Base-by-base conservation (phyloP, 2,888 invertebrate genomes). In the Eretmocerus hayati region DNA sequence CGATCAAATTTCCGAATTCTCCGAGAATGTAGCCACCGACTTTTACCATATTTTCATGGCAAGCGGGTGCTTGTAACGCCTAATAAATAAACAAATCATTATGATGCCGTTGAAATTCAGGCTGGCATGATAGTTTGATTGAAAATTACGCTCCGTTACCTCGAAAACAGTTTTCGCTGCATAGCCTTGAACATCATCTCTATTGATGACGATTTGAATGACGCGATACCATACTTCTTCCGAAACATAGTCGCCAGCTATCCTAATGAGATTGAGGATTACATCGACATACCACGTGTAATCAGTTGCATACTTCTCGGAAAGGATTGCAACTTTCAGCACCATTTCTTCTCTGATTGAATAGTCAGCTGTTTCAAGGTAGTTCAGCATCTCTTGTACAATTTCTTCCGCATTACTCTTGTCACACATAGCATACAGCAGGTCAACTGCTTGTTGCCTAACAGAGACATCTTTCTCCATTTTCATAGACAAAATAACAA, bases 11-110 rank as follows among this genome's bases (percentile, higher is more conserved):
- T 45, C 99, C 99, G 75, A 99, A 99, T 75, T 99, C 97, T 54
- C 99, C 99, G 53, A 99, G 80, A 62, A 99, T 97, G 66, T 99
- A 99, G 45, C 97, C 99, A 53, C 97, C 97, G 46, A 99, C 99
- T 81, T 99, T 99, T 2, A 99, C 97, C 99, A 99, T 99, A 72
- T 99, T 99, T 75, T 99, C 99, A 72, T 99, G 99, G 67, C 99
- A 99, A 21, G 99, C 97, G 18, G 97, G 96, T 26, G 96, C 96
- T 77, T 99, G 96, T 45, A 97, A 75, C 48, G 95, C 95, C 81
- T 84, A 42, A 55, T 48, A 50, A 52, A 49, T 16, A 11, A 23
- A 39, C n/a, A 22, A 23, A n/a, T 3, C 9, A 21, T 44, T 31
- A 8, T 35, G 16, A 35, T 30, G n/a, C 22, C 31, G 13, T 11